Evolutionary conservation across 2,797 vertebrate species (phyloP).

Genomic region (Sarcophilus harrisii): DNA sequence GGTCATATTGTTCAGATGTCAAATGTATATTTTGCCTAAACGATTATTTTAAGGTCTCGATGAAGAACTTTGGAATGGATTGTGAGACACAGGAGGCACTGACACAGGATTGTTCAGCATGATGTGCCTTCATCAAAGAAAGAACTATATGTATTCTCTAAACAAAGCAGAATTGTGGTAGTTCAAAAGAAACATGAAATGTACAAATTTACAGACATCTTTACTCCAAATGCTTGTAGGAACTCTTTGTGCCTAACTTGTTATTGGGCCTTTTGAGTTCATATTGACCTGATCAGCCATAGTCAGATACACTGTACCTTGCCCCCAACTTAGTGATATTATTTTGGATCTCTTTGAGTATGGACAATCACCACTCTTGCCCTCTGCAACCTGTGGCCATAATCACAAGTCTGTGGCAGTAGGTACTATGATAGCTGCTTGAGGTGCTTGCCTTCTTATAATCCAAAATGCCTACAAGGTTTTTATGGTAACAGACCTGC

Average conservation of each 20-base stretch:
- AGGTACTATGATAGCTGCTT: slow-evolving; percentile 18
- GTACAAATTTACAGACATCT: not conserved
- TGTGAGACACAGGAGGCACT: not conserved
- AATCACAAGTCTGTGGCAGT: not conserved
- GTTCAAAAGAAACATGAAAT: not conserved
- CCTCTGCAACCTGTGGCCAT: slow-evolving; percentile 45
- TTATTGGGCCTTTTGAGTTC: not conserved
- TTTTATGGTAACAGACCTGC: not conserved
- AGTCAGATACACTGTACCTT: not conserved
- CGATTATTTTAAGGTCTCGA: not conserved
- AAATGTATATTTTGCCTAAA: not conserved
- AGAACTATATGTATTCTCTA: not conserved
- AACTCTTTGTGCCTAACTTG: not conserved
- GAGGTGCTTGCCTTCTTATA: slow-evolving; percentile 20
- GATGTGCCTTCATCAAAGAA: not conserved
- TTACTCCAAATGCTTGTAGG: not conserved
- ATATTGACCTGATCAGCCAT: not conserved
- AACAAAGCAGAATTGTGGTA: not conserved
- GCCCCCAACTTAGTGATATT: not conserved
- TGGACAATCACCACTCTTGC: not conserved
- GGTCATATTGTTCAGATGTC: not conserved
- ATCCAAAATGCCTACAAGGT: not conserved
- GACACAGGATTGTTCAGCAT: not conserved
- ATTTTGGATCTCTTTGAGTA: not conserved
- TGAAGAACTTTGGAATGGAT: not conserved